phyloP scores from a whole-genome alignment of 1,140 invertebrate species.

The Armadillidium nasatum region DNA sequence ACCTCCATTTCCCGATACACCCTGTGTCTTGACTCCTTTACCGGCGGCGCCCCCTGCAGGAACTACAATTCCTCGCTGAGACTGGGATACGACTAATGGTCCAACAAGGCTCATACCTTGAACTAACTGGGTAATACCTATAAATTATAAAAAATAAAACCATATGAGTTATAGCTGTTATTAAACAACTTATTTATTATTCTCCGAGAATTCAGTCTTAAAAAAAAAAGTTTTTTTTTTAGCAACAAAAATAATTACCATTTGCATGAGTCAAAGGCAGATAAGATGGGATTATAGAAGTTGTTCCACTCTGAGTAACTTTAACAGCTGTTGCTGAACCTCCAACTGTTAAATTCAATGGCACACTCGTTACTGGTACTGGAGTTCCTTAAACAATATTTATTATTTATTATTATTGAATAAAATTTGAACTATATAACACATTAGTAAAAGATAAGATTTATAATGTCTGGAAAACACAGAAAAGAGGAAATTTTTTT shows the following conservation, averaged over 20 bases:
- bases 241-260: constrained; percentile 29
- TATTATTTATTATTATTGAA: too few relatives aligned
- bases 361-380: constrained; percentile 31
- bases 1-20: constrained; percentile 46
- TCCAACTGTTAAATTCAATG: constrained; percentile 33
- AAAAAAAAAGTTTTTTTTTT: too few relatives aligned
- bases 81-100: constrained; percentile 37
- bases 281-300: constrained; percentile 41
- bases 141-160: too few relatives aligned
- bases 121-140: constrained; percentile 53
- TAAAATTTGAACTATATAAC: too few relatives aligned
- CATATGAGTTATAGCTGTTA: too few relatives aligned
- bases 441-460: too few relatives aligned
- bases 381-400: background rate
- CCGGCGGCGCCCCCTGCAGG: constrained; percentile 53
- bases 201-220: too few relatives aligned
- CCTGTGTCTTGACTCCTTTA: constrained; percentile 51
- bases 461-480: background rate
- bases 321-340: constrained; percentile 31
- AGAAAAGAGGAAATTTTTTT: too few relatives aligned
- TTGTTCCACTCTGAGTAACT: constrained; percentile 40
- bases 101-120: constrained; percentile 46
- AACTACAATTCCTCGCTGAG: constrained; percentile 50
- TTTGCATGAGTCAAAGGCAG: constrained; percentile 38
- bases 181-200: too few relatives aligned